Percentiles rank a stretch among this genome's conserved stretches.
Conservation (phyloP, 2,888 invertebrate genomes). For the Cryptocheilus praepositus region DNA sequence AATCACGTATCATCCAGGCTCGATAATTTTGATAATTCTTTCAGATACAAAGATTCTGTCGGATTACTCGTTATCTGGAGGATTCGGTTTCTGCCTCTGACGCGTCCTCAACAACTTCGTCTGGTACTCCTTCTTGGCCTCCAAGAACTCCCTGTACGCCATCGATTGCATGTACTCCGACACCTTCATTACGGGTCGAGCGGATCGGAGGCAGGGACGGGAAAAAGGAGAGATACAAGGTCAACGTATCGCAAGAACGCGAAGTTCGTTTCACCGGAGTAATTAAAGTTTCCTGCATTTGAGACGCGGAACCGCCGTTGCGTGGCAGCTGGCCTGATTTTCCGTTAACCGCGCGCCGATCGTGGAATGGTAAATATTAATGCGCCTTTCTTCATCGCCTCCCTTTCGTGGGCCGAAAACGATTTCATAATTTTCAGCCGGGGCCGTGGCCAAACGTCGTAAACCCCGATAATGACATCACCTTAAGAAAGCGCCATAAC, state of each 20-base stretch:
- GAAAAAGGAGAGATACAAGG: constrained; percentile 46
- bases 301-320: constrained; percentile 40
- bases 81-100: too few species aligned
- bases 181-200: constrained; percentile 46
- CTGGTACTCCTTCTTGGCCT: constrained; percentile 47
- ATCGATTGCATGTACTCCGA: constrained; percentile 54
- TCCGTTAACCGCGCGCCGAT: background rate
- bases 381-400: background rate
- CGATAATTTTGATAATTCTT: too few species aligned
- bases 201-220: constrained; percentile 11
- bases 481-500: too few species aligned
- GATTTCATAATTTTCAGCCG: background rate
- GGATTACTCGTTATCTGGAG: too few species aligned
- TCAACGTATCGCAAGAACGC: constrained; percentile 39
- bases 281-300: constrained; percentile 55
- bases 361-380: background rate
- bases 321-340: constrained; percentile 46
- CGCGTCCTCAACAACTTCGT: constrained; percentile 38
- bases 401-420: background rate
- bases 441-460: too few species aligned
- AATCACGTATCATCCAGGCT: too few species aligned
- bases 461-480: too few species aligned
- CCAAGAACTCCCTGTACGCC: constrained; percentile 48
- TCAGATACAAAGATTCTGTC: too few species aligned
- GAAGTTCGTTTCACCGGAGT: constrained; percentile 47